These are phyloP conservation scores for Polyergus mexicanus DNA, from an alignment of 1,140 invertebrate species.

Conservation along the genomic window DNA sequence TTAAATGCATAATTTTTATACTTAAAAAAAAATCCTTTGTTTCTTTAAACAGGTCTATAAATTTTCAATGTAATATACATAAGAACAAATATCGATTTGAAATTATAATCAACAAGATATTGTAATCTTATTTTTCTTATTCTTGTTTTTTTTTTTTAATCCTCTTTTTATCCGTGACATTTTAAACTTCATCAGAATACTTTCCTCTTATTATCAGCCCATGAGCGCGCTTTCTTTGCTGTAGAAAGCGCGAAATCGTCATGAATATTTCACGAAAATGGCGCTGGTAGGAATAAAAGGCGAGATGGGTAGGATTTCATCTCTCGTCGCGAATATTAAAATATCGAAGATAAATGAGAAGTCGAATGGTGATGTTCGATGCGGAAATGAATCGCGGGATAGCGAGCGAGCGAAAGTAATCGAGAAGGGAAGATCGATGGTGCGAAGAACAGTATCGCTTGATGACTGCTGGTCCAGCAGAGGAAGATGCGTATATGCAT, in stretches of 20 bases:
- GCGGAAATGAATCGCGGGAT: constrained; percentile 31
- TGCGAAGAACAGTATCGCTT: constrained; percentile 2
- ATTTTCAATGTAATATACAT: background rate
- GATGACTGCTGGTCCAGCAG: background rate
- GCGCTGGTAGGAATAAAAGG: constrained; percentile 30
- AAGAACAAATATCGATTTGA: constrained; percentile 25
- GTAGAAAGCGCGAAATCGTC: constrained; percentile 64
- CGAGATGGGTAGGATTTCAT: constrained; percentile 66
- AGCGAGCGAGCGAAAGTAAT: constrained; percentile 15
- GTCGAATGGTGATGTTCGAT: constrained; percentile 44
- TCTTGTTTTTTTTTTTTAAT: background rate
- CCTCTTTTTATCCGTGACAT: constrained; percentile 23
- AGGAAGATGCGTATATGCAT: background rate
- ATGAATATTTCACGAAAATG: constrained; percentile 77
- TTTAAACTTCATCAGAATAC: background rate
- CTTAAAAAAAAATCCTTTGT: background rate
- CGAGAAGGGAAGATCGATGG: constrained; percentile 1
- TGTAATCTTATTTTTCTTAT: constrained; percentile 54
- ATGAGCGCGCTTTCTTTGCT: constrained; percentile 38
- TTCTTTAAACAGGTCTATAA: background rate
- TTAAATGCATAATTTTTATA: background rate
- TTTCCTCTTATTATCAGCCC: constrained; percentile 45
- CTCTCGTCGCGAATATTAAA: constrained; percentile 78
- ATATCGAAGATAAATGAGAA: constrained; percentile 77
- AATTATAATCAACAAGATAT: background rate